Base-by-base conservation (phyloP, 2,888 invertebrate genomes). In the Tubulanus polymorphus region DNA sequence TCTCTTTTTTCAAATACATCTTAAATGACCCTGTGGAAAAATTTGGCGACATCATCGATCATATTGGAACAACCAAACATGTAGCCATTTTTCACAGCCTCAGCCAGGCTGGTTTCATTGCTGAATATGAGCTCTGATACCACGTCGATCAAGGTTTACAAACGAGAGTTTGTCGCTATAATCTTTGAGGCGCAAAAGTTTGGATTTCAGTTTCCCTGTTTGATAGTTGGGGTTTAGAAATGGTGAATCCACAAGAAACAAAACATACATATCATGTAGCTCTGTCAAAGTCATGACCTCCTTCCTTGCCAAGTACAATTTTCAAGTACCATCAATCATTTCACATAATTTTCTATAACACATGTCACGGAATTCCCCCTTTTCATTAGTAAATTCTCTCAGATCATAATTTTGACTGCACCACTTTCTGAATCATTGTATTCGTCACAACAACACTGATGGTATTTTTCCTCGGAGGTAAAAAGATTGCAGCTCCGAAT, bases 151-250 rank as follows among this genome's bases (percentile, higher is more conserved):
- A 41, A 41, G 41, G 15, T 23, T 41, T 8, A 41, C 41, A 15
- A 5, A 41, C 23, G 41, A 41, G 41, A 41, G 5, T 51, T 51
- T 51, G 3, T 20, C 8, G 41, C 51, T 20, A 15, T 23, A n/a
- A 6, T 5, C 25, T 10, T 52, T 27, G 26, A 26, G 37, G 20
- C 28, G 30, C 26, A 25, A 3, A 12, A 54, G 25, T 35, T 26
- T 27, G 12, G n/a, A n/a, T 50, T 54, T 54, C 35, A 54, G 49
- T 20, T 6, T 54, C 29, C 49, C 10, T 35, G 48, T 15, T 10
- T n/a, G 6, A 29, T 50, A 54, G 25, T 50, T 26, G 3, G 49
- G 54, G 27, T 54, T 54, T 23, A 35, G 3, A 25, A 35, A 48
- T 23, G 48, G 37, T 30, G 49, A 32, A 10, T 49, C 49, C 3